Percentiles rank a stretch among this genome's conserved stretches.
These are phyloP conservation scores for Todiramphus saurophagus DNA, from an alignment of 2,113 vertebrate species.

Conservation along the genomic window DNA sequence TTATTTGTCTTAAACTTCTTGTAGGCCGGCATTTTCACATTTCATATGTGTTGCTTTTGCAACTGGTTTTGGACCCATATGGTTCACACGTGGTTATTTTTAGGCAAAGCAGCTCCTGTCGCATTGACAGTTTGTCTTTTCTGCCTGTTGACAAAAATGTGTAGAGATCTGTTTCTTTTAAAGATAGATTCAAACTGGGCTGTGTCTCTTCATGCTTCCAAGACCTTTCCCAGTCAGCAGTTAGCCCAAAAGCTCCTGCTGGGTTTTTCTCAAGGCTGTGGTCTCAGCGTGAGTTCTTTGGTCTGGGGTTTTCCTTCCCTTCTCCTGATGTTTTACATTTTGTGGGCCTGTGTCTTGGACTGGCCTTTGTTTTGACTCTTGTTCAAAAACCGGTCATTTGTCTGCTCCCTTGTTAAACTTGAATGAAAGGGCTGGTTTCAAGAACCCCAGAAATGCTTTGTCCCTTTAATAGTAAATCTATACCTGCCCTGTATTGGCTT, in stretches of 20 bases:
- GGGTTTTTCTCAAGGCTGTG: background rate
- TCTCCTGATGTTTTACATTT: background rate
- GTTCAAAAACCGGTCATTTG: background rate
- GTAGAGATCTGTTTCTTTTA: background rate
- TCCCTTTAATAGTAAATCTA: background rate
- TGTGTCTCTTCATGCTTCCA: background rate
- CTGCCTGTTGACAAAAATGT: background rate
- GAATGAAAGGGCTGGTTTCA: background rate
- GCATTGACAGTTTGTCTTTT: background rate
- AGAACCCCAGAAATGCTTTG: background rate
- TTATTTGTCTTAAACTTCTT: background rate
- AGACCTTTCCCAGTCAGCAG: background rate
- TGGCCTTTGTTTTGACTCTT: background rate
- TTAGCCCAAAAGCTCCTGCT: conserved; percentile 12
- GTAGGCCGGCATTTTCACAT: background rate
- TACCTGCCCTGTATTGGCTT: background rate
- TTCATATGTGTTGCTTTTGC: background rate
- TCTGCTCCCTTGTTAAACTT: background rate
- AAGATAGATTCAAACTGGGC: background rate
- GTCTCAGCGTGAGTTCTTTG: background rate
- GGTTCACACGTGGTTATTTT: conserved; percentile 35
- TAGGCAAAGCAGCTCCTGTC: conserved; percentile 1
- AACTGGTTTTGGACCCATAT: background rate
- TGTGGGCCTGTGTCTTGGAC: background rate
- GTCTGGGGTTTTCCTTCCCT: background rate